These are phyloP conservation scores for Lonchura striata DNA, from an alignment of 2,113 vertebrate species.

Conservation along the genomic window DNA sequence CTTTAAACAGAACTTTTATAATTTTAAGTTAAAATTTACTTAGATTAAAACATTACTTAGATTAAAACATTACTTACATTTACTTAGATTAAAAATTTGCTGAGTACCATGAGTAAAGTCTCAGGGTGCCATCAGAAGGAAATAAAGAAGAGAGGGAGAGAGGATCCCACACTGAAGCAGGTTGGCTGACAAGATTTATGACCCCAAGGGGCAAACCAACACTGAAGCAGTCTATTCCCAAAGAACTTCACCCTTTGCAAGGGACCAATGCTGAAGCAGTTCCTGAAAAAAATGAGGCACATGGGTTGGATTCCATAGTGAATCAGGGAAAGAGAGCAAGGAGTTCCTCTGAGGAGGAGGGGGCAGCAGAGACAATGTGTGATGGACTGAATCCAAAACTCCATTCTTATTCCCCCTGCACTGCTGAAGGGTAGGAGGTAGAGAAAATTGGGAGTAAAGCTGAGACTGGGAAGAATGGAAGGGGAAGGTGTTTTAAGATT, in stretches of 20 bases:
- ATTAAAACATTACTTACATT: constrained; percentile 4
- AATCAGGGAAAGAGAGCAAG: neutral
- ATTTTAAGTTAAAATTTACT: neutral
- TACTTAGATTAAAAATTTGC: constrained; percentile 25
- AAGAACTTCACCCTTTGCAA: neutral
- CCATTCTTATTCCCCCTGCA: neutral
- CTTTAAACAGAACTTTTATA: neutral
- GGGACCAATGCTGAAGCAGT: fast-evolving
- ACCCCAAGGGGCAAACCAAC: fast-evolving
- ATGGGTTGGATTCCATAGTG: neutral
- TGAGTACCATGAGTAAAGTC: neutral
- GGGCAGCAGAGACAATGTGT: neutral
- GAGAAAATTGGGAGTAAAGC: neutral
- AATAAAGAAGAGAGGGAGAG: neutral
- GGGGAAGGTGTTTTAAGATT: neutral
- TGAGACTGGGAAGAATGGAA: neutral
- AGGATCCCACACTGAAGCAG: neutral
- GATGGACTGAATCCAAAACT: neutral
- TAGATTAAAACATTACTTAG: constrained; percentile 6
- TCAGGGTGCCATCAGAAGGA: neutral
- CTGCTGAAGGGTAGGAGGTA: neutral
- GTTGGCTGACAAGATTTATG: neutral
- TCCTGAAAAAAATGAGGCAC: neutral
- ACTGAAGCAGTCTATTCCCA: neutral
- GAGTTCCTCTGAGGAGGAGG: neutral